phyloP scores from a whole-genome alignment of 2,797 vertebrate genomes.

The Notolabrus celidotus region DNA sequence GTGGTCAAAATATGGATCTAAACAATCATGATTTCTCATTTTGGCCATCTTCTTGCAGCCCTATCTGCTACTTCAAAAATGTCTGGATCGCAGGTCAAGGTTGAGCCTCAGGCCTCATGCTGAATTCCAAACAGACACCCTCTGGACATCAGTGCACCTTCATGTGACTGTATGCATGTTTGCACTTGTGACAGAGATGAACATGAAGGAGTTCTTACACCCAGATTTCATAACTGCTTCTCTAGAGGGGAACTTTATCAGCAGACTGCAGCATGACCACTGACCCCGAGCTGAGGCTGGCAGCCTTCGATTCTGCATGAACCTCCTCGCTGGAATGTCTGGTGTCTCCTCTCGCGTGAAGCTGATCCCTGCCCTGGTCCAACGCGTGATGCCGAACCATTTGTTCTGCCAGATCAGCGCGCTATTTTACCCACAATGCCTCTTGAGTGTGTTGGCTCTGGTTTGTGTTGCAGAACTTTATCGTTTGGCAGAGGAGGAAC shows the following conservation, averaged over 20 bases:
- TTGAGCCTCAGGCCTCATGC: neutral
- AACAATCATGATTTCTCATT: no score
- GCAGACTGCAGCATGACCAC: slow-evolving; percentile 44
- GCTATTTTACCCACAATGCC: slow-evolving; percentile 30
- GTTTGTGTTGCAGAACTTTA: slow-evolving; percentile 40
- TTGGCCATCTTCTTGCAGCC: no score
- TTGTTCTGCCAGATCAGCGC: slow-evolving; percentile 33
- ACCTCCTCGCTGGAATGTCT: slow-evolving; percentile 54
- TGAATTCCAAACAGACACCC: no score
- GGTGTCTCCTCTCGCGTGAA: slow-evolving; percentile 42
- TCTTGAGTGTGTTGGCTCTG: slow-evolving; percentile 12
- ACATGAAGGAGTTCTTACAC: slow-evolving; percentile 11
- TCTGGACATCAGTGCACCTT: neutral
- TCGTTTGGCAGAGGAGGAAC: slow-evolving; percentile 26
- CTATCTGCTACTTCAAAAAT: no score
- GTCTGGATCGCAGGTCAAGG: no score
- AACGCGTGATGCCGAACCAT: slow-evolving; percentile 16
- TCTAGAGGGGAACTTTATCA: slow-evolving; percentile 58
- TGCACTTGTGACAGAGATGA: slow-evolving; percentile 2
- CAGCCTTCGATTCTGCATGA: slow-evolving; percentile 26
- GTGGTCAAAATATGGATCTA: no score
- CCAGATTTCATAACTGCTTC: slow-evolving; percentile 34
- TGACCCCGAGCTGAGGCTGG: slow-evolving; percentile 48
- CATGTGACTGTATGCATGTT: slow-evolving; percentile 3
- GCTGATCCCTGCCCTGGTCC: slow-evolving; percentile 6